Percentiles rank a stretch among this genome's conserved stretches.
Evolutionary conservation across 2,113 vertebrate species (phyloP).

Genomic region (Abramis brama): DNA sequence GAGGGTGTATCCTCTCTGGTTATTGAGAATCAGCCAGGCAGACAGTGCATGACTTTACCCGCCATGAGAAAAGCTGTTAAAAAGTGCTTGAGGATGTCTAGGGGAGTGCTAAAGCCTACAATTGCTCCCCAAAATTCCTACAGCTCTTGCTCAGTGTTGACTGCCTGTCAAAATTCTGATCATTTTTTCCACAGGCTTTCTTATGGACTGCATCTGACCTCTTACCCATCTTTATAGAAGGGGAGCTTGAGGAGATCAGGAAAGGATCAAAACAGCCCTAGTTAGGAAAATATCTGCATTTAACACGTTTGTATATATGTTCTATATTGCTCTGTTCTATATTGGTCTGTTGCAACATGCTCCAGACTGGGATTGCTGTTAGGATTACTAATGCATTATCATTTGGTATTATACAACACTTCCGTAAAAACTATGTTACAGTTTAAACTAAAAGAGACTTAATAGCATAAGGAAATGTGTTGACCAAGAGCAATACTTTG

Average conservation of each 20-base stretch:
- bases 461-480: background rate
- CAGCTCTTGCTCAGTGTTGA: conserved; percentile 41
- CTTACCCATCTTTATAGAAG: conserved; percentile 21
- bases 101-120: conserved; percentile 32
- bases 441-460: background rate
- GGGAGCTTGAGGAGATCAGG: background rate
- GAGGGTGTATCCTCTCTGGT: background rate
- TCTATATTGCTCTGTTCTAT: background rate
- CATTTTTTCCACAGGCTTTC: conserved; percentile 35
- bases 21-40: conserved; percentile 1
- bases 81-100: conserved; percentile 29
- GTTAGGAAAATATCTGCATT: background rate
- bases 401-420: background rate
- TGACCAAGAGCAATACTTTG: background rate
- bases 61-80: conserved; percentile 23
- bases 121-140: conserved; percentile 45
- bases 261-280: conserved; percentile 7
- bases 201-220: conserved; percentile 36
- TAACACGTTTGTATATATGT: background rate
- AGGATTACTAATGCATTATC: background rate
- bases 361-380: background rate
- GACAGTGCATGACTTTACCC: conserved; percentile 17
- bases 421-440: background rate
- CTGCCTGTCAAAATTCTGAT: conserved; percentile 50
- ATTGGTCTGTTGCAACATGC: background rate